phyloP scores from a whole-genome alignment of 2,888 invertebrate species.

The Leistus spinibarbis region DNA sequence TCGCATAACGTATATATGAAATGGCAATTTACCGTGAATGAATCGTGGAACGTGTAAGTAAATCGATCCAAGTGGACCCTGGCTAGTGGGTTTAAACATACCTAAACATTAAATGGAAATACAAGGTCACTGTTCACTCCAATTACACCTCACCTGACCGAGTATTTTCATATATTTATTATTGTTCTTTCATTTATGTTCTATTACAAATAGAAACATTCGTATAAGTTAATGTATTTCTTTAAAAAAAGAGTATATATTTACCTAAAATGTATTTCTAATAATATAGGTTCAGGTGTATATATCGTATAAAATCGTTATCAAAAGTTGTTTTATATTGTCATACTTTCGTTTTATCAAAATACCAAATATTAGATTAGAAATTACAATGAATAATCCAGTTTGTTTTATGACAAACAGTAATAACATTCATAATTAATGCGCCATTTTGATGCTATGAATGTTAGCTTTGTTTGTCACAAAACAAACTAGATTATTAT shows the following conservation, averaged over 20 bases:
- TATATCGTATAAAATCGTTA: not conserved
- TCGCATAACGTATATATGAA: not conserved
- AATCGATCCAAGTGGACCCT: not conserved
- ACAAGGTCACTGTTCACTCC: not conserved
- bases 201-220: not conserved
- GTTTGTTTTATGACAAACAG: no score
- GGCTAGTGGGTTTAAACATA: not conserved
- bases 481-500: no score
- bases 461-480: no score
- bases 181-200: not conserved
- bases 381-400: no score
- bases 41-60: not conserved
- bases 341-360: no score
- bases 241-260: not conserved
- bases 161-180: not conserved
- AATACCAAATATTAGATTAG: no score
- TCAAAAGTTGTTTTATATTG: not conserved
- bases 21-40: conserved; percentile 1
- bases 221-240: no score
- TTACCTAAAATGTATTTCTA: not conserved
- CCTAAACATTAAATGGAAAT: conserved; percentile 1
- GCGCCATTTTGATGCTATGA: no score
- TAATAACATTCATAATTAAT: no score
- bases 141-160: not conserved
- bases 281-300: not conserved